phyloP scores from a whole-genome alignment of 2,113 vertebrate genomes.

The Sterrhoptilus dennistouni region DNA sequence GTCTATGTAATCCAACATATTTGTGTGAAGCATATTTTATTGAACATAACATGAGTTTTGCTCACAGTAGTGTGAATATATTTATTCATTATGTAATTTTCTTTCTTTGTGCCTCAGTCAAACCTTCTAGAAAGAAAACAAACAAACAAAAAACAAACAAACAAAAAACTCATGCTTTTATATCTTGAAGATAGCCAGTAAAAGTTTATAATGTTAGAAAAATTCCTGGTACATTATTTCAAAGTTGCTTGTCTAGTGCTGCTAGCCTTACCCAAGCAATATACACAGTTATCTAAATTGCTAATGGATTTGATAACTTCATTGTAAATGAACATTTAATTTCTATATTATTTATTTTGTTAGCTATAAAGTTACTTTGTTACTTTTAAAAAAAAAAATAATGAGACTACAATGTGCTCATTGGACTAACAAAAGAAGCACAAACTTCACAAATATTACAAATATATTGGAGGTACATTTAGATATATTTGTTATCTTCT shows the following conservation, averaged over 20 bases:
- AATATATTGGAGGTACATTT: not conserved
- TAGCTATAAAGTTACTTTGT: not conserved
- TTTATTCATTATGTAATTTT: not conserved
- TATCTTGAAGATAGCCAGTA: not conserved
- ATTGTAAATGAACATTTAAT: not conserved
- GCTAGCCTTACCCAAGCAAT: not conserved
- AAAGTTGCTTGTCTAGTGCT: not conserved
- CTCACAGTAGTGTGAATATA: not conserved
- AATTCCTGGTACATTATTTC: not conserved
- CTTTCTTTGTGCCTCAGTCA: not conserved
- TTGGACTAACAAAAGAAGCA: not conserved
- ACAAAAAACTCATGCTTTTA: fast-evolving
- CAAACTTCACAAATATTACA: not conserved
- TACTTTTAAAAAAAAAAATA: not conserved
- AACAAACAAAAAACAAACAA: not conserved
- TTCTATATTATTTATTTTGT: not conserved
- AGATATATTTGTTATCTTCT: not conserved
- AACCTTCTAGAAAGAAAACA: not conserved
- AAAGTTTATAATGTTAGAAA: not conserved
- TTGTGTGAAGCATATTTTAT: not conserved
- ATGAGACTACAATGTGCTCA: not conserved
- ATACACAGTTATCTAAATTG: not conserved
- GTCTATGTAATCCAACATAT: not conserved
- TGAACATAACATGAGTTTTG: not conserved
- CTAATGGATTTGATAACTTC: not conserved